Percentiles rank a stretch among this genome's conserved stretches.
These are phyloP conservation scores for Scytalopus superciliaris DNA, from an alignment of 2,113 vertebrate species.

Conservation along the genomic window DNA sequence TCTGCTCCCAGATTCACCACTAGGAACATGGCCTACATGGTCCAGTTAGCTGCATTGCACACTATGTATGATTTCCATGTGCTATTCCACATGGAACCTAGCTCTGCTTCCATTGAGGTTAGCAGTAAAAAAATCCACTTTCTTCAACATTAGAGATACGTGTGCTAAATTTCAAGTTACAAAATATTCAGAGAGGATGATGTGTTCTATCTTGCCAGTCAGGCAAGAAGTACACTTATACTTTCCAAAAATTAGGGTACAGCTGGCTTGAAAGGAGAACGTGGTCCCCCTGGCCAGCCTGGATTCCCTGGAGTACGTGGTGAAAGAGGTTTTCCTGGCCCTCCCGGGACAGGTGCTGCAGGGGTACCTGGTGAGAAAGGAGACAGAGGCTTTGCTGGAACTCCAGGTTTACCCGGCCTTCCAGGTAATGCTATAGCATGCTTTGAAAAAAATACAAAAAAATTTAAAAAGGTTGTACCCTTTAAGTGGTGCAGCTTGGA, in stretches of 20 bases:
- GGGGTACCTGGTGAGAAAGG: constrained; percentile 90
- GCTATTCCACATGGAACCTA: background rate
- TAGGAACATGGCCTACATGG: background rate
- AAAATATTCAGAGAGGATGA: background rate
- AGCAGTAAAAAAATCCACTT: background rate
- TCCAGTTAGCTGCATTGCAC: background rate
- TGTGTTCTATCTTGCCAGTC: background rate
- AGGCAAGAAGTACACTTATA: background rate
- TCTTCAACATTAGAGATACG: background rate
- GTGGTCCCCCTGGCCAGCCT: constrained; percentile 82
- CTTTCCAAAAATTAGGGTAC: constrained; percentile 77
- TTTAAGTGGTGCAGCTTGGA: background rate
- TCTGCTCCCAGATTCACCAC: background rate
- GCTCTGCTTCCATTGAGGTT: background rate
- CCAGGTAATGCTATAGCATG: constrained; percentile 75
- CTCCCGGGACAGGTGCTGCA: constrained; percentile 77
- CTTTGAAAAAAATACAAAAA: background rate
- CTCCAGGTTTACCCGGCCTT: constrained; percentile 80
- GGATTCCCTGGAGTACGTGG: constrained; percentile 82
- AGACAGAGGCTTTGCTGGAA: constrained; percentile 81
- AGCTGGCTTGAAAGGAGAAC: constrained; percentile 89
- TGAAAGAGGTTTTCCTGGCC: constrained; percentile 87
- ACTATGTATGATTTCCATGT: background rate
- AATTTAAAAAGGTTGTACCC: accelerated
- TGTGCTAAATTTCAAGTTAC: background rate